Percentiles rank a stretch among this genome's conserved stretches.
Conservation (phyloP, 2,888 invertebrate species). For the Patella depressa region DNA sequence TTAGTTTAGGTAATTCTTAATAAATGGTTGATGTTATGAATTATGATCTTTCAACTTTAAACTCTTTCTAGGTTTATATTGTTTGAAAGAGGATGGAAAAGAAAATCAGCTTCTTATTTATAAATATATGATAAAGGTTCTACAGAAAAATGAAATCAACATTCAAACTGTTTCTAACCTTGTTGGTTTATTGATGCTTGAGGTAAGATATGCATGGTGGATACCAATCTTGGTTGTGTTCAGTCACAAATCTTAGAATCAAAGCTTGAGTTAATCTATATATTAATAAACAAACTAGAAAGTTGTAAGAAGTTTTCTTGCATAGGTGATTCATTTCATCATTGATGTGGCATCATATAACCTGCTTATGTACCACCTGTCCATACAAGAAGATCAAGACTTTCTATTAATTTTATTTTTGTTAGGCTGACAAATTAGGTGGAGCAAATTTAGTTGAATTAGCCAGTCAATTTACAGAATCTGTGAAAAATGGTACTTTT, state of each 20-base stretch:
- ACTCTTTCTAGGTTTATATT: constrained; percentile 38
- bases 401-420: constrained; percentile 13
- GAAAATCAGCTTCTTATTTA: constrained; percentile 49
- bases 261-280: no score
- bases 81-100: constrained; percentile 27
- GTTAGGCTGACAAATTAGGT: constrained; percentile 56
- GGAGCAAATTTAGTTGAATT: constrained; percentile 54
- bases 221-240: no score
- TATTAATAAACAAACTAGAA: no score
- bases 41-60: background rate
- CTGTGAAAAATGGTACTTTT: constrained; percentile 56
- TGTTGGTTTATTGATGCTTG: constrained; percentile 61
- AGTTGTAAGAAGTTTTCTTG: no score
- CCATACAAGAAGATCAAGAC: no score
- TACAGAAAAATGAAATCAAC: constrained; percentile 62
- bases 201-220: constrained; percentile 46
- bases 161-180: constrained; percentile 60
- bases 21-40: background rate
- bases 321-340: no score
- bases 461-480: constrained; percentile 57
- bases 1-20: background rate
- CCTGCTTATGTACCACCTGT: no score
- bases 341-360: no score
- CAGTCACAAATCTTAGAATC: no score
- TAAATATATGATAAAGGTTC: constrained; percentile 55